Conservation (phyloP, 1,140 invertebrate species). For the Paraescarpia echinospica region DNA sequence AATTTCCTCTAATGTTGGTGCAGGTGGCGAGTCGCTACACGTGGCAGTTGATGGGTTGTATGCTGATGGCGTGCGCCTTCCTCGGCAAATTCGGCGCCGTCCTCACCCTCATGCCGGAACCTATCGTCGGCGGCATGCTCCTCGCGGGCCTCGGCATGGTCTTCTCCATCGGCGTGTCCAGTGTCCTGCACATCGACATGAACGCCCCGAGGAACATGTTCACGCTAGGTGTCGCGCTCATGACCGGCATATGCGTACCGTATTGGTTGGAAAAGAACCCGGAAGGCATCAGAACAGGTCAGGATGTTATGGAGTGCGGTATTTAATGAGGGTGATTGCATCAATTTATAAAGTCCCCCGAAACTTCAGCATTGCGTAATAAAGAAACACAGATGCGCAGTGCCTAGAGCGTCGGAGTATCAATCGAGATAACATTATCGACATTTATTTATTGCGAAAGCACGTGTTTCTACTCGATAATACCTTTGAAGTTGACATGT, state of each 20-base stretch:
- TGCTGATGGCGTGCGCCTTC: constrained; percentile 78
- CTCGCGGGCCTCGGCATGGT: constrained; percentile 19
- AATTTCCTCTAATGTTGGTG: too few relatives aligned
- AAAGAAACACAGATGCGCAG: too few relatives aligned
- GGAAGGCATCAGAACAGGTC: constrained; percentile 1
- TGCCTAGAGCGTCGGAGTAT: too few relatives aligned
- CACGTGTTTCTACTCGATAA: too few relatives aligned
- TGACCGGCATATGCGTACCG: constrained; percentile 23
- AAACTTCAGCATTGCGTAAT: too few relatives aligned
- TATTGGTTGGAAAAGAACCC: constrained; percentile 11
- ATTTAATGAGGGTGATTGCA: too few relatives aligned
- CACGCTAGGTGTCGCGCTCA: constrained; percentile 24
- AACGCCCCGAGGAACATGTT: constrained; percentile 22
- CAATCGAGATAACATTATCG: too few relatives aligned
- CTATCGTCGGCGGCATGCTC: constrained; percentile 65
- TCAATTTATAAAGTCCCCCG: too few relatives aligned
- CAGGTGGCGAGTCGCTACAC: neutral
- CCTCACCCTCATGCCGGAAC: constrained; percentile 85
- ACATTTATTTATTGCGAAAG: too few relatives aligned
- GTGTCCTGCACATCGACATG: constrained; percentile 23
- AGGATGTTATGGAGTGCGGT: neutral
- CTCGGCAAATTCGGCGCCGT: constrained; percentile 70
- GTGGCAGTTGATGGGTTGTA: constrained; percentile 70
- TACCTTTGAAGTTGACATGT: too few relatives aligned
- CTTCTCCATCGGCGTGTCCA: constrained; percentile 21